These are phyloP conservation scores for Stegostoma tigrinum DNA, from an alignment of 2,113 vertebrate genomes.

Conservation along the genomic window DNA sequence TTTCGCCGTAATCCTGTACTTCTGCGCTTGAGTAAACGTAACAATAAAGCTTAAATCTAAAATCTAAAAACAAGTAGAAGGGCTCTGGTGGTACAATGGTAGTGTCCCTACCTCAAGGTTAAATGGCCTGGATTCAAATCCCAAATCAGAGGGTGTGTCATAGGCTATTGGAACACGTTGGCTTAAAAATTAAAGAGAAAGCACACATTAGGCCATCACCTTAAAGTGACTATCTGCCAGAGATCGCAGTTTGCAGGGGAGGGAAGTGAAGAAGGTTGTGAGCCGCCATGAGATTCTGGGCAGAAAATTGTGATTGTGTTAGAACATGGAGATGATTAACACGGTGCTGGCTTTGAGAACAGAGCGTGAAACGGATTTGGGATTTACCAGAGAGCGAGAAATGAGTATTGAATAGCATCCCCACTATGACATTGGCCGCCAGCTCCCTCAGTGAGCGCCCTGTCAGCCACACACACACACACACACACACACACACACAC, in stretches of 20 bases:
- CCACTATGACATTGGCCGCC: constrained; percentile 14
- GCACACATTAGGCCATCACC: too few relatives aligned
- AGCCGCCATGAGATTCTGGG: neutral
- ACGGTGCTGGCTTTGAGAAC: constrained; percentile 20
- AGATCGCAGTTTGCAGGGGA: neutral
- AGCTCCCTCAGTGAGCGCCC: neutral
- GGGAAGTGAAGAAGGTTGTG: neutral
- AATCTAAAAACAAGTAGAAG: neutral
- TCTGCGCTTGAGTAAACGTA: too few relatives aligned
- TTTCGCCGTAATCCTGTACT: too few relatives aligned
- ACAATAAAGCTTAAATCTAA: too few relatives aligned
- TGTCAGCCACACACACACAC: neutral
- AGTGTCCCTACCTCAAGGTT: too few relatives aligned
- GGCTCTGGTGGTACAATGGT: neutral
- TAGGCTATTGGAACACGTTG: too few relatives aligned
- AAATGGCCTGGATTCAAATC: too few relatives aligned
- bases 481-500: neutral
- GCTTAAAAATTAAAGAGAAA: too few relatives aligned
- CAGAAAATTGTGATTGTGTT: constrained; percentile 37
- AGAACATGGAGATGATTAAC: constrained; percentile 28
- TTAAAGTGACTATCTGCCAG: neutral
- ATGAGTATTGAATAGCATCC: constrained; percentile 17
- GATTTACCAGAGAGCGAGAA: constrained; percentile 22
- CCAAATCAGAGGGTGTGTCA: too few relatives aligned
- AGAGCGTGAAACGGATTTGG: constrained; percentile 28